A percentile compares a stretch with the other conserved stretches of the same genome.
These are phyloP conservation scores for Setipinna tenuifilis DNA, from an alignment of 2,797 vertebrate genomes.

Conservation along the genomic window DNA sequence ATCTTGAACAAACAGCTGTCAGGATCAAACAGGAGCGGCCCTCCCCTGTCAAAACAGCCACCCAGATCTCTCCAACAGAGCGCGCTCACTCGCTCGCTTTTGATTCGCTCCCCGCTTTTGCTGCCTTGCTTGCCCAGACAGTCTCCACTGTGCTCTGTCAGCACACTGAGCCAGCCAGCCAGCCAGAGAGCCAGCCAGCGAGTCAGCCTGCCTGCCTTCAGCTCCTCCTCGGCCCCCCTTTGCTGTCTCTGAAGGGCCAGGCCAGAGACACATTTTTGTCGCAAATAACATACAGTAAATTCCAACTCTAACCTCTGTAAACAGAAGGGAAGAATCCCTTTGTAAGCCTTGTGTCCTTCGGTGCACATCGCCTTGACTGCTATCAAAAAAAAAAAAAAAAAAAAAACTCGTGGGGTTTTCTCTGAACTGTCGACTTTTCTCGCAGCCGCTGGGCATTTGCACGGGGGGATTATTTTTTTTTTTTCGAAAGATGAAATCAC, in stretches of 20 bases:
- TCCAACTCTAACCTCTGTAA: constrained; percentile 61
- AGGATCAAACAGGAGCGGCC: constrained; percentile 48
- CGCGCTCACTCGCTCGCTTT: background rate
- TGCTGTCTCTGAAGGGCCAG: constrained; percentile 58
- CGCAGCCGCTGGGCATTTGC: constrained; percentile 39
- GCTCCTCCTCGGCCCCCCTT: constrained; percentile 43
- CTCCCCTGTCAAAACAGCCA: constrained; percentile 63
- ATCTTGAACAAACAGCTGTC: constrained; percentile 64
- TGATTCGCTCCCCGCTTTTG: background rate
- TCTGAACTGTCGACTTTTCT: constrained; percentile 39
- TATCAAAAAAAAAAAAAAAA: constrained; percentile 38
- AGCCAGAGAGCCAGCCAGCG: too few species aligned
- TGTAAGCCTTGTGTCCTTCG: constrained; percentile 45
- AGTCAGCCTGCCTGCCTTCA: background rate
- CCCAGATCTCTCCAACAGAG: constrained; percentile 40
- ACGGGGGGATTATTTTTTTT: constrained; percentile 37
- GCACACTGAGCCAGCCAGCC: background rate
- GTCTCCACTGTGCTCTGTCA: constrained; percentile 33
- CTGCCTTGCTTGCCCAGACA: background rate
- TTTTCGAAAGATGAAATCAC: constrained; percentile 36
- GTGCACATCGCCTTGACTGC: constrained; percentile 33
- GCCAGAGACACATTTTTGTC: constrained; percentile 33
- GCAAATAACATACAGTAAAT: constrained; percentile 46
- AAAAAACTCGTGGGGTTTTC: constrained; percentile 17
- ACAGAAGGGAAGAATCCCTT: constrained; percentile 57